A percentile compares a stretch with the other conserved stretches of the same genome.
Evolutionary conservation across 2,797 vertebrate species (phyloP).

Genomic region (Ciconia nigra): DNA sequence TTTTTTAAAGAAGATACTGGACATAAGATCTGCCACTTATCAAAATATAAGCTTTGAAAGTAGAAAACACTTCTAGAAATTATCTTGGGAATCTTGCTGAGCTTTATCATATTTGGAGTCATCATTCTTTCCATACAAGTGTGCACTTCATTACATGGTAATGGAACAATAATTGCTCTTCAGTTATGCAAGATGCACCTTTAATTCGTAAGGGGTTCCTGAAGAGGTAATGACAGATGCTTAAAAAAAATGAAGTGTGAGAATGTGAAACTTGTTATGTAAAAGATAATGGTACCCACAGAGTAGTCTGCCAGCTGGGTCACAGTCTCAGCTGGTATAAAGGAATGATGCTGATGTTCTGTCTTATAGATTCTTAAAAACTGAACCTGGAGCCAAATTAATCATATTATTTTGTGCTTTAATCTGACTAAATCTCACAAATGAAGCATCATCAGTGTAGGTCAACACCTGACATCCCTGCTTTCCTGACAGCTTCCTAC

Average conservation of each 20-base stretch:
- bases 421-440: not conserved
- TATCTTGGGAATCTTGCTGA: not conserved
- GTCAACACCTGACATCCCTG: not conserved
- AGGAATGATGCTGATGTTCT: not conserved
- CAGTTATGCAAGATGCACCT: conserved; percentile 28
- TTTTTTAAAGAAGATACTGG: not conserved
- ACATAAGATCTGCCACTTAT: not conserved
- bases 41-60: not conserved
- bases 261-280: not conserved
- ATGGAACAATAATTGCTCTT: conserved; percentile 41
- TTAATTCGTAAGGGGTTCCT: conserved; percentile 36
- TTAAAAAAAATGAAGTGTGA: conserved; percentile 21
- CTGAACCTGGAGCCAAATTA: not conserved
- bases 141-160: conserved; percentile 38
- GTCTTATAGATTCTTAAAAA: not conserved
- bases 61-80: not conserved
- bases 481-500: not conserved
- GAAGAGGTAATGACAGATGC: conserved; percentile 23
- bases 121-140: conserved; percentile 8
- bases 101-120: conserved; percentile 26
- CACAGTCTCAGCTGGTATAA: not conserved
- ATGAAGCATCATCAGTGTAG: not conserved
- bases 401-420: not conserved
- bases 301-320: not conserved
- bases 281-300: not conserved